Evolutionary conservation across 2,888 invertebrate genomes (phyloP).

Genomic region (Drosophila yooni): DNA sequence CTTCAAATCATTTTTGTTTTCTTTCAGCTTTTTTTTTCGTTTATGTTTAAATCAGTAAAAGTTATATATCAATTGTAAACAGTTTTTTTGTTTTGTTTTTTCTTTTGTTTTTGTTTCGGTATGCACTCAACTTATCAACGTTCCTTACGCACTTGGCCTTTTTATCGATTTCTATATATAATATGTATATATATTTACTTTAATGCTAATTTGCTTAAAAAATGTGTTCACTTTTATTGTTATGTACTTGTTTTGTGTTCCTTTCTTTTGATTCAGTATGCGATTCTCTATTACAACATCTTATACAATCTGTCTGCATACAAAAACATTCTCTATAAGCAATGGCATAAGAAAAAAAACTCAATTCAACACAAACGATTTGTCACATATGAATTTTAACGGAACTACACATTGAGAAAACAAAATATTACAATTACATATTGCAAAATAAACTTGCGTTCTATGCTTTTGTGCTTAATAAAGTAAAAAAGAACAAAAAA

Average conservation of each 20-base stretch:
- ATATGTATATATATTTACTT: slow-evolving; percentile 50
- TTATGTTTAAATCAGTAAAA: slow-evolving; percentile 44
- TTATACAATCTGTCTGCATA: slow-evolving; percentile 16
- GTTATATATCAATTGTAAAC: slow-evolving; percentile 71
- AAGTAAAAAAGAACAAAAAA: slow-evolving; percentile 17
- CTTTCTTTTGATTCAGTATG: slow-evolving; percentile 40
- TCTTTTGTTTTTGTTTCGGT: slow-evolving; percentile 19
- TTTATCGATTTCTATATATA: slow-evolving; percentile 42
- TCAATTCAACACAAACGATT: slow-evolving; percentile 12
- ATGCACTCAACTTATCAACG: slow-evolving; percentile 55
- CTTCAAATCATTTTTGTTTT: slow-evolving; percentile 27
- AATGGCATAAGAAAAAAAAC: slow-evolving; percentile 7
- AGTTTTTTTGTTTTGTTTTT: slow-evolving; percentile 36
- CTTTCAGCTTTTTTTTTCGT: slow-evolving; percentile 13
- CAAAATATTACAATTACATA: slow-evolving; percentile 12
- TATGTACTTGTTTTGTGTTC: slow-evolving; percentile 43
- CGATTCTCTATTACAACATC: slow-evolving; percentile 28
- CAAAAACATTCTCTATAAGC: slow-evolving; percentile 6
- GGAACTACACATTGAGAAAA: slow-evolving; percentile 20
- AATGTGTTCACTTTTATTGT: slow-evolving; percentile 64
- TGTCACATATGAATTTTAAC: slow-evolving; percentile 9
- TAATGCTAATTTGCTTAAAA: slow-evolving; percentile 69
- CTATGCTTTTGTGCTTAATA: not conserved
- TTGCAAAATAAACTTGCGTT: slow-evolving; percentile 32
- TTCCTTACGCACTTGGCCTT: slow-evolving; percentile 52